Conservation (phyloP, 2,888 invertebrate species). For the Xestia ashworthii region DNA sequence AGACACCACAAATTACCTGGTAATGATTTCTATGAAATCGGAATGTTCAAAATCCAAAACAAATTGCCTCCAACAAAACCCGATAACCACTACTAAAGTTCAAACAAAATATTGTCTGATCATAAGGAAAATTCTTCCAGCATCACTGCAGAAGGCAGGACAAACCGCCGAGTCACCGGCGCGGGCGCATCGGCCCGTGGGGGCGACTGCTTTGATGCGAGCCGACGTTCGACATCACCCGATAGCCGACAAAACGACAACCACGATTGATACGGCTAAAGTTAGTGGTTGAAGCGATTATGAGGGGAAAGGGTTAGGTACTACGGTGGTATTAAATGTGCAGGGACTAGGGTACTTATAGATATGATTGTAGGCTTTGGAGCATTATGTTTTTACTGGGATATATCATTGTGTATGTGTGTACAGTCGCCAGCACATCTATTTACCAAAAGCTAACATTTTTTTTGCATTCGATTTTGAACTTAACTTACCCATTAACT, state of each 20-base stretch:
- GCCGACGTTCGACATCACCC: conserved; percentile 88
- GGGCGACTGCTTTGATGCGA: conserved; percentile 85
- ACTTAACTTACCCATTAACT: too few relatives aligned
- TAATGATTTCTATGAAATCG: conserved; percentile 3
- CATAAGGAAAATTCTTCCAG: conserved; percentile 82
- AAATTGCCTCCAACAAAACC: conserved; percentile 54
- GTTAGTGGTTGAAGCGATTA: conserved; percentile 69
- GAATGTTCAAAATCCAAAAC: conserved; percentile 59
- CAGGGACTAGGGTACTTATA: neutral
- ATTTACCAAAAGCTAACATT: too few relatives aligned
- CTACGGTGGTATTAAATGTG: neutral
- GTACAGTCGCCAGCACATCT: too few relatives aligned
- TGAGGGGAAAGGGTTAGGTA: neutral
- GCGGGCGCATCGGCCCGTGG: conserved; percentile 83
- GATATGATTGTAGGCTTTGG: neutral
- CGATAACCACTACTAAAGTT: conserved; percentile 55
- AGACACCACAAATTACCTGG: conserved; percentile 1
- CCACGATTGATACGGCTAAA: conserved; percentile 69
- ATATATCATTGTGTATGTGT: neutral
- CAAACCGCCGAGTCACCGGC: conserved; percentile 87
- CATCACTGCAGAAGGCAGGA: conserved; percentile 71
- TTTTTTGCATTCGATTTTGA: too few relatives aligned
- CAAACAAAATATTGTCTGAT: conserved; percentile 70
- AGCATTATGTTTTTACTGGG: neutral
- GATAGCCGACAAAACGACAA: conserved; percentile 89